Base-by-base conservation (phyloP, 1,140 invertebrate species). In the Hyles vespertilio region DNA sequence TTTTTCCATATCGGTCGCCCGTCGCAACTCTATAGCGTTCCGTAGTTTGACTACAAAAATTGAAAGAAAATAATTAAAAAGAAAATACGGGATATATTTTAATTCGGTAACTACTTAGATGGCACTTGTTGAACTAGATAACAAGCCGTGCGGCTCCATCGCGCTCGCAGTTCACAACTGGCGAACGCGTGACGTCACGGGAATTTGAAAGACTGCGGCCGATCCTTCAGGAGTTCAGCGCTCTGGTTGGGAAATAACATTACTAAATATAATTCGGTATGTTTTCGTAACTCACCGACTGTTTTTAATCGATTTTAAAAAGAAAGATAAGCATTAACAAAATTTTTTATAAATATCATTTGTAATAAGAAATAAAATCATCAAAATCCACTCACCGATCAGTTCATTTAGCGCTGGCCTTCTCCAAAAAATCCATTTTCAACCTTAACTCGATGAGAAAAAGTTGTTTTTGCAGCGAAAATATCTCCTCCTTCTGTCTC, bases 391-490 rank as follows among this genome's bases (percentile, higher is more conserved):
- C 45, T 47, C 54, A 47, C 44, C 32, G n/a, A 34, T 33, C 0
- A n/a, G 32, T 51, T 81, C 76, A 90, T 70, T 90, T 89, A 57
- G 72, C 85, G 64, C 84, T 79, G 10, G 87, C 88, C 68, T 90
- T 90, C 60, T 90, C 89, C n/a, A 89, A 67, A 66, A 89, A 89
- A 63, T 90, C 89, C 89, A 90, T 90, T 79, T 89, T 89, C 63
- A 89, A 71, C 58, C 86, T 78, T 54, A 90, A 61, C 72, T 90
- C 89, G 45, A 90, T 88, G 4, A 90, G 72, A 64, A 90, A 89
- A 9, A 90, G 79, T 64, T 90, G 89, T 55, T 89, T 90, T 65
- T 90, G 89, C 43, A 90, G 67, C 9, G 89, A 89, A 58, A 89
- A 90, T 47, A 90, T 89, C 63, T 90, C 89, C 61, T 90, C 89